Conservation (phyloP, 2,797 vertebrate species). For the Myioborus miniatus region DNA sequence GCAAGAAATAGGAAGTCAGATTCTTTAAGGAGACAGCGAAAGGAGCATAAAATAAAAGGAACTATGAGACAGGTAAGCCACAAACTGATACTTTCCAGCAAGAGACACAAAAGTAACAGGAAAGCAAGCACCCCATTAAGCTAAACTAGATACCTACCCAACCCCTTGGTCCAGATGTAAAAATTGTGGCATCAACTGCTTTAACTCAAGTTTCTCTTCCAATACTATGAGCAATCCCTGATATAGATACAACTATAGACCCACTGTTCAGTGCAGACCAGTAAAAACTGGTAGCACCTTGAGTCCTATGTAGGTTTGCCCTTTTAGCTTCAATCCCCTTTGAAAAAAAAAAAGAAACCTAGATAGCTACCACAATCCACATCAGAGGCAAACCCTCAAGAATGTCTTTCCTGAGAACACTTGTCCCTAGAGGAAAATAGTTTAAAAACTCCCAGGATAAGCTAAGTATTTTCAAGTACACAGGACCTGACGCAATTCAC, state of each 20-base stretch:
- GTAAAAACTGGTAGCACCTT: background rate
- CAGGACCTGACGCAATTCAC: background rate
- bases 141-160: background rate
- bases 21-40: background rate
- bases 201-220: background rate
- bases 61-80: background rate
- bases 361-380: background rate
- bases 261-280: background rate
- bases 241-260: background rate
- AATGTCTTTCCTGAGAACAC: background rate
- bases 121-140: background rate
- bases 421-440: background rate
- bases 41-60: background rate
- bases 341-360: background rate
- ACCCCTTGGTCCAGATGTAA: accelerated
- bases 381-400: background rate
- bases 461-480: background rate
- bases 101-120: background rate
- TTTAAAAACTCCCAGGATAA: background rate
- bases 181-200: background rate
- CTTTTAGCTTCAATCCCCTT: background rate
- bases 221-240: background rate
- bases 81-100: background rate
- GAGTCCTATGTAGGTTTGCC: background rate
- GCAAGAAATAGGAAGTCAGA: background rate